These are phyloP conservation scores for Phrynosoma blainvillii DNA, from an alignment of 2,113 vertebrate genomes.

Conservation along the genomic window DNA sequence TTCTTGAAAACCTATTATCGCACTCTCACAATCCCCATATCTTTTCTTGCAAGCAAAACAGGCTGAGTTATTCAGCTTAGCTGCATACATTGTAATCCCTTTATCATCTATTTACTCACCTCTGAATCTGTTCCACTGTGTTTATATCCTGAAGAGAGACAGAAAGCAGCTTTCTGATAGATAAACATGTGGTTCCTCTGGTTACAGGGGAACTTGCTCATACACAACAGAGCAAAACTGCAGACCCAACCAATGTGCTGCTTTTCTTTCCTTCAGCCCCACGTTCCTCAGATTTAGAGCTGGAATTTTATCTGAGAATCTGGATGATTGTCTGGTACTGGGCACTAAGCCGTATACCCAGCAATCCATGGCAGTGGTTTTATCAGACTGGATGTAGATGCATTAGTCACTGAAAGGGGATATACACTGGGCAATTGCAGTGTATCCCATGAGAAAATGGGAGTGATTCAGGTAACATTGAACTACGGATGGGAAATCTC, in stretches of 20 bases:
- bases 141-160: not conserved
- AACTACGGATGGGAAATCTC: not conserved
- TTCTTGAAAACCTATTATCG: not conserved
- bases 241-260: not conserved
- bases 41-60: not conserved
- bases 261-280: not conserved
- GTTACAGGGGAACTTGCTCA: not conserved
- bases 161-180: not conserved
- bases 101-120: not conserved
- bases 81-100: not conserved
- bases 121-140: not conserved
- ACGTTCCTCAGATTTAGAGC: not conserved
- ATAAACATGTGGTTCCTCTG: not conserved
- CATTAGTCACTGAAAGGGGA: not conserved
- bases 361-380: not conserved
- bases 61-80: not conserved
- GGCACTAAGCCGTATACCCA: not conserved
- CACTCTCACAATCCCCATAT: not conserved
- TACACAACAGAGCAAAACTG: not conserved
- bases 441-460: not conserved
- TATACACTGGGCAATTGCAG: not conserved
- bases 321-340: not conserved
- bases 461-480: not conserved
- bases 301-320: not conserved
- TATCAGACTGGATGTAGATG: not conserved